A percentile compares a stretch with the other conserved stretches of the same genome.
phyloP scores from a whole-genome alignment of 2,888 invertebrate genomes.

The Latrodectus elegans region DNA sequence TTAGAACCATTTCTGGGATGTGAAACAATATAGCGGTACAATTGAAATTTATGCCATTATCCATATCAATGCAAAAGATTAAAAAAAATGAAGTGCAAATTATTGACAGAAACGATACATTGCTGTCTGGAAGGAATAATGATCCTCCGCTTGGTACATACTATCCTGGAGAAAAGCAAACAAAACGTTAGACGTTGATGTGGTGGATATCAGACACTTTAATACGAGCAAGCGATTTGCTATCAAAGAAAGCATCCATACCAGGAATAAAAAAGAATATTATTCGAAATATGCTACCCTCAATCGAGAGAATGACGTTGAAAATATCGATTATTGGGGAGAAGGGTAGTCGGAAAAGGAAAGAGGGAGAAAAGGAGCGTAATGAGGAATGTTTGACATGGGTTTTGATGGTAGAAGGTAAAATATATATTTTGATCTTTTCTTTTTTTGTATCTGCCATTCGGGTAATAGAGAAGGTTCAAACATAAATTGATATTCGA shows the following conservation, averaged over 20 bases:
- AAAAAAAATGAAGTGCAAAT: too few relatives aligned
- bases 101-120: too few relatives aligned
- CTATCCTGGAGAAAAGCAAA: too few relatives aligned
- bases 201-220: neutral
- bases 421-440: slow-evolving; percentile 19
- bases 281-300: neutral
- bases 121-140: too few relatives aligned
- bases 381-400: slow-evolving; percentile 45
- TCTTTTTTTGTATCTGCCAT: neutral
- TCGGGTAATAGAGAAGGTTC: slow-evolving; percentile 8
- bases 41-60: too few relatives aligned
- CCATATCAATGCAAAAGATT: too few relatives aligned
- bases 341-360: neutral
- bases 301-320: slow-evolving; percentile 18
- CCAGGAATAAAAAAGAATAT: too few relatives aligned
- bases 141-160: too few relatives aligned
- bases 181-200: neutral
- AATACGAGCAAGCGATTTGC: neutral
- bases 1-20: too few relatives aligned
- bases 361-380: neutral
- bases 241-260: neutral
- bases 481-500: slow-evolving; percentile 54
- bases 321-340: slow-evolving; percentile 35
- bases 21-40: too few relatives aligned
- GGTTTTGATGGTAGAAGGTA: slow-evolving; percentile 27